Conservation (phyloP, 2,113 vertebrate genomes). For the Butorides virescens region DNA sequence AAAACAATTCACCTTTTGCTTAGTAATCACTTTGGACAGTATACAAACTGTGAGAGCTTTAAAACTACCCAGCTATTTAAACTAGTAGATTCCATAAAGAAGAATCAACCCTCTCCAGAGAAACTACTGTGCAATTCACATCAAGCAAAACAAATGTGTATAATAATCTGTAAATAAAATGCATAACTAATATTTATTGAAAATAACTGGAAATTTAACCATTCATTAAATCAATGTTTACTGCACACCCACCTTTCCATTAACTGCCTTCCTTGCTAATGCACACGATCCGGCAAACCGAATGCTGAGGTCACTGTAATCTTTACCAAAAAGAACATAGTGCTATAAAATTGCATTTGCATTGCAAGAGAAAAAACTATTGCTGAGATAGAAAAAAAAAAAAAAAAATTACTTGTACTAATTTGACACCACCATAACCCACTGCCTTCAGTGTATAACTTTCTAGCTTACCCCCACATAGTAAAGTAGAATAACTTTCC, state of each 20-base stretch:
- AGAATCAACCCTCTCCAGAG: neutral
- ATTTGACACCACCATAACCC: neutral
- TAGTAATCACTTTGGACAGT: neutral
- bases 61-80: neutral
- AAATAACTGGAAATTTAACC: neutral
- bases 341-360: neutral
- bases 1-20: neutral
- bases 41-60: neutral
- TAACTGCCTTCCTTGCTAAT: slow-evolving; percentile 8
- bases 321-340: slow-evolving; percentile 46
- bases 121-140: neutral
- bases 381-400: neutral
- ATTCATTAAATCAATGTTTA: neutral
- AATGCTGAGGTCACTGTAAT: slow-evolving; percentile 74
- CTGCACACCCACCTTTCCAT: slow-evolving; percentile 32
- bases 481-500: neutral
- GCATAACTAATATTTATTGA: neutral
- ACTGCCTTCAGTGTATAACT: neutral
- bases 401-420: neutral
- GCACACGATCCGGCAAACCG: slow-evolving; percentile 77
- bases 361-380: neutral
- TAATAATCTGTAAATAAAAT: neutral
- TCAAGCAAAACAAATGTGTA: neutral
- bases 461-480: neutral
- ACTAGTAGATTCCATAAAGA: neutral